Base-by-base conservation (phyloP, 1,140 invertebrate species). In the Caenorhabditis tropicalis region DNA sequence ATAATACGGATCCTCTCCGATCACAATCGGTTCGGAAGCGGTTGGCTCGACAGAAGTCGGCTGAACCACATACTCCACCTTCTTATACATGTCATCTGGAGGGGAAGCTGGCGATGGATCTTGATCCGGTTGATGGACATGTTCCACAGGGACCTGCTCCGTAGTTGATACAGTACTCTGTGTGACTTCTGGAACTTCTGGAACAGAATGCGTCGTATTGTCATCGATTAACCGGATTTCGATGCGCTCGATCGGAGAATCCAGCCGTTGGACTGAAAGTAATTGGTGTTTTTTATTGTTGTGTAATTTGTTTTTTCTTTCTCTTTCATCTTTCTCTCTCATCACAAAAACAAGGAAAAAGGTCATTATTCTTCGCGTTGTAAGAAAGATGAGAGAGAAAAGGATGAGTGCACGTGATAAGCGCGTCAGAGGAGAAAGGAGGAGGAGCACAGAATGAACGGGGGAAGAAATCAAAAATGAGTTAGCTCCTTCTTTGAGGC, bases 191-290 rank as follows among this genome's bases (percentile, higher is more conserved):
- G n/a, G n/a, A n/a, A n/a, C n/a, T n/a, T 70, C 60, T 36, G 60
- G 33, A 10, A 36, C 60, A 29, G 33, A 15, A 36, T 70, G 33
- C 6, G 81, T 65, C 21, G 81, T 65, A 19, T 82, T 82, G 21
- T 82, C 81, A 53, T 85, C 84, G 16, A 85, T 85, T n/a, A 85
- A 51, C 51, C 80, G 29, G n/a, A 85, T 85, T 39, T 85, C 84
- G 7, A 85, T 85, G 24, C 79, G 43, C n/a, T 85, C 84, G 29
- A 85, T 85, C 16, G 84, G 84, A n/a, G 84, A 53, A 74, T 85
- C 84, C 19, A 85, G 39, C 24, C 84, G 31, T 56, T 85, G 81
- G 29, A 85, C 82, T 84, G 70, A 33, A 84, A 79, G 24, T 58
- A 29, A 27, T 2, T 29, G 4, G 0, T 10, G 29, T 31, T 29